Conservation (phyloP, 2,113 vertebrate genomes). For the Alectura lathami region DNA sequence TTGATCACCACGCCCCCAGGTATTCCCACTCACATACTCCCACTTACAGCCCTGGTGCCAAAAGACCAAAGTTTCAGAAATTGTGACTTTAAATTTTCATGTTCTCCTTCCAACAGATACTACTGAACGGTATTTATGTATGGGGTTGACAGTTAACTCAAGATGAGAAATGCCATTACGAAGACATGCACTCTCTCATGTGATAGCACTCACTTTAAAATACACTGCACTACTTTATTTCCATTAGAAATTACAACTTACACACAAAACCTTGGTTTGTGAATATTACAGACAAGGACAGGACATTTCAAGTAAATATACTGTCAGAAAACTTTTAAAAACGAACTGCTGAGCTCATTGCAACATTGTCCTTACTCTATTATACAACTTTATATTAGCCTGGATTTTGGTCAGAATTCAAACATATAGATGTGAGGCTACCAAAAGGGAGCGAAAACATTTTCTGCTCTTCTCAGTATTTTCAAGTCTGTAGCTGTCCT, state of each 20-base stretch:
- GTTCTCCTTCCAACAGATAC: neutral
- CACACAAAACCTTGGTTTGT: neutral
- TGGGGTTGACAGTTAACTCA: neutral
- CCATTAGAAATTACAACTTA: neutral
- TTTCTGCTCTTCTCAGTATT: neutral
- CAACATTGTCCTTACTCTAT: neutral
- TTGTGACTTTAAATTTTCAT: neutral
- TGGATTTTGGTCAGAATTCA: neutral
- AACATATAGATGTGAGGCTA: neutral
- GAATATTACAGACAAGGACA: neutral
- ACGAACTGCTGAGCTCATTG: neutral
- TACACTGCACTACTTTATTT: neutral
- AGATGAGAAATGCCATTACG: neutral
- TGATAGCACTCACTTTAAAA: neutral
- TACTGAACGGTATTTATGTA: neutral
- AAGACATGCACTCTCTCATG: neutral
- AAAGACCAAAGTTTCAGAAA: neutral
- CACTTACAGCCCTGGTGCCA: neutral
- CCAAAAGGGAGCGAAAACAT: neutral
- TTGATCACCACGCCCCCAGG: neutral
- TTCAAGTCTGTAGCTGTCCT: neutral
- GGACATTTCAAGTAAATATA: neutral
- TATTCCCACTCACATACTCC: neutral
- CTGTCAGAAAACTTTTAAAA: neutral
- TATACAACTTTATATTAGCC: neutral